Evolutionary conservation across 2,797 vertebrate species (phyloP).

Genomic region (Sebastes diaconus): DNA sequence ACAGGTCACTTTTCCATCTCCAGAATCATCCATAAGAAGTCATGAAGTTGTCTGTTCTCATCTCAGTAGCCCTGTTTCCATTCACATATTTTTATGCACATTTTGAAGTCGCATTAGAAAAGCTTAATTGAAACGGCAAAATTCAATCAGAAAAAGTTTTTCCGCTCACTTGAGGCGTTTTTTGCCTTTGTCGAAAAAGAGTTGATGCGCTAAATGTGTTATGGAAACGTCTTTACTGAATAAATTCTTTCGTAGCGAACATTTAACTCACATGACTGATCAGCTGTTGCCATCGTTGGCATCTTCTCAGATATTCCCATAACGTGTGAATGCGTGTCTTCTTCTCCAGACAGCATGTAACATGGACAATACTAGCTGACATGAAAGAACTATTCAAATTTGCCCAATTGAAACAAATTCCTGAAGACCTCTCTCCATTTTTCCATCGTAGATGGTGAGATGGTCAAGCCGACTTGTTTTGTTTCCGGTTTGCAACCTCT

Average conservation of each 20-base stretch:
- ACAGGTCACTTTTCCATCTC: slow-evolving; percentile 57
- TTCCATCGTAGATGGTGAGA: no score
- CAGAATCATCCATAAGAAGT: not conserved
- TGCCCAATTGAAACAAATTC: not conserved
- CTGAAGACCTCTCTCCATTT: not conserved
- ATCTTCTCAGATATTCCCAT: not conserved
- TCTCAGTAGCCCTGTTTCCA: not conserved
- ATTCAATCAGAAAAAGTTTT: not conserved
- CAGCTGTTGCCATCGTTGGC: not conserved
- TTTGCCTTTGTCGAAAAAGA: not conserved
- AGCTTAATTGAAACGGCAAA: not conserved
- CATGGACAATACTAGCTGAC: no score
- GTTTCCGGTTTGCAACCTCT: no score
- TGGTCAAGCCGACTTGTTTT: no score
- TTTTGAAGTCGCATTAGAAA: not conserved
- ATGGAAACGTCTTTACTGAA: not conserved
- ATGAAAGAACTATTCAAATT: not conserved
- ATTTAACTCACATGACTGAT: not conserved
- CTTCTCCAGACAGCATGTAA: not conserved
- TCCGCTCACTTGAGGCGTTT: no score
- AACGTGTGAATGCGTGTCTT: not conserved
- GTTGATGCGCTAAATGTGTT: not conserved
- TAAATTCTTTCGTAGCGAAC: not conserved
- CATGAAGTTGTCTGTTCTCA: not conserved
- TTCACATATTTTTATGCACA: not conserved